Percentiles rank a stretch among this genome's conserved stretches.
These are phyloP conservation scores for Oligia strigilis DNA, from an alignment of 2,888 invertebrate species.

Conservation along the genomic window DNA sequence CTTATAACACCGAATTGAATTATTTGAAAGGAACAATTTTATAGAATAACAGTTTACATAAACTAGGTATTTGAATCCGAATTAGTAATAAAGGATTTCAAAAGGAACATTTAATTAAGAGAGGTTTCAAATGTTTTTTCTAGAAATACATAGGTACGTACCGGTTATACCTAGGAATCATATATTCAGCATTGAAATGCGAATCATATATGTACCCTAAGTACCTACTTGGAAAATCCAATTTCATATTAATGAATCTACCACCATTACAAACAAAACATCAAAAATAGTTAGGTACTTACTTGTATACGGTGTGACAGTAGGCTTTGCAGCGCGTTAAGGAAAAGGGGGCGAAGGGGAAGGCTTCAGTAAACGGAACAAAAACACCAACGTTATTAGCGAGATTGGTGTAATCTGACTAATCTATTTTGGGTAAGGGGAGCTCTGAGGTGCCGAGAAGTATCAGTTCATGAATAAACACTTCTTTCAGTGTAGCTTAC, in stretches of 20 bases:
- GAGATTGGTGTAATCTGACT: conserved; percentile 91
- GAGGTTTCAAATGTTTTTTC: background rate
- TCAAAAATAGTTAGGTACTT: background rate
- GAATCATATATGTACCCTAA: background rate
- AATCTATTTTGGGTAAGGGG: conserved; percentile 89
- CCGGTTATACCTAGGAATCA: background rate
- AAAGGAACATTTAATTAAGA: background rate
- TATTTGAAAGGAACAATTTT: conserved; percentile 5
- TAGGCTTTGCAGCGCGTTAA: conserved; percentile 74
- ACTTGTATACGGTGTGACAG: conserved; percentile 79
- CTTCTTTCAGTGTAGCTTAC: conserved; percentile 27
- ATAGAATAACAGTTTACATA: background rate
- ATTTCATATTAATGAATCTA: background rate
- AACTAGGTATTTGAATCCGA: background rate
- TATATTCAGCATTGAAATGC: background rate
- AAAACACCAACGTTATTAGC: conserved; percentile 90
- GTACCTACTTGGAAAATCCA: background rate
- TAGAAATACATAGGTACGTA: background rate
- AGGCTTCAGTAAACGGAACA: conserved; percentile 89
- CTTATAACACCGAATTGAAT: conserved; percentile 76
- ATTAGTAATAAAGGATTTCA: background rate
- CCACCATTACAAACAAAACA: background rate
- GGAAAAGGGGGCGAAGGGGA: conserved; percentile 88
- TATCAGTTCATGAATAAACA: conserved; percentile 83
- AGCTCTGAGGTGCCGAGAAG: conserved; percentile 77